These are phyloP conservation scores for Pachypanchax playfairii DNA, from an alignment of 2,113 vertebrate species.

Conservation along the genomic window DNA sequence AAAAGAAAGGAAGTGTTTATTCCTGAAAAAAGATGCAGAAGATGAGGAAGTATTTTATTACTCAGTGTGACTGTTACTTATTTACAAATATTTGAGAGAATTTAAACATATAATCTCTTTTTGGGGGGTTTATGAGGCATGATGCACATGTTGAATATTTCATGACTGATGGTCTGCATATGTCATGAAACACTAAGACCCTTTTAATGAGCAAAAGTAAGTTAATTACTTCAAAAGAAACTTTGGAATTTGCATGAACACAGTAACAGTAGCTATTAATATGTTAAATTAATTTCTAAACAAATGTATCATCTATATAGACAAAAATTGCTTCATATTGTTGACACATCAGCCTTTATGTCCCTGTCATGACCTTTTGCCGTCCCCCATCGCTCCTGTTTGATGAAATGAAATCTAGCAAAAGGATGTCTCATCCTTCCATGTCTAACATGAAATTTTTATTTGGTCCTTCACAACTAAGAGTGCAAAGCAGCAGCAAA, in stretches of 20 bases:
- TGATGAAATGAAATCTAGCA: conserved; percentile 23
- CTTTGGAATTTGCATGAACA: not conserved
- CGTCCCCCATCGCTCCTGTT: not conserved
- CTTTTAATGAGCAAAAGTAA: not conserved
- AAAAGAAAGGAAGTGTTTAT: conserved; percentile 7
- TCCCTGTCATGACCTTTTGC: conserved; percentile 17
- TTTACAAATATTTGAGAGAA: too few relatives aligned
- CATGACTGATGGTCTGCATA: too few relatives aligned
- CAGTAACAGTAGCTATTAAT: not conserved
- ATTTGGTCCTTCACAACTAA: conserved; percentile 56
- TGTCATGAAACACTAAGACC: too few relatives aligned
- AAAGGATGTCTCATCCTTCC: conserved; percentile 7
- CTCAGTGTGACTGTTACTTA: not conserved
- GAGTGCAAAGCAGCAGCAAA: conserved; percentile 49
- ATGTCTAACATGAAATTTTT: conserved; percentile 61
- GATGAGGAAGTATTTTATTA: not conserved
- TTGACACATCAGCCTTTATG: conserved; percentile 12
- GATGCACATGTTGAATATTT: too few relatives aligned
- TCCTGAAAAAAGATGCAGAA: too few relatives aligned
- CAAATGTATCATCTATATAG: not conserved
- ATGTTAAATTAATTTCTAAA: too few relatives aligned
- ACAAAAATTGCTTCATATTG: not conserved
- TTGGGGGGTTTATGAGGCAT: too few relatives aligned
- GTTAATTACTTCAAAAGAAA: too few relatives aligned
- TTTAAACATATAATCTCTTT: too few relatives aligned